These are phyloP conservation scores for Ivindomyrus marchei DNA, from an alignment of 2,113 vertebrate species.

Conservation along the genomic window DNA sequence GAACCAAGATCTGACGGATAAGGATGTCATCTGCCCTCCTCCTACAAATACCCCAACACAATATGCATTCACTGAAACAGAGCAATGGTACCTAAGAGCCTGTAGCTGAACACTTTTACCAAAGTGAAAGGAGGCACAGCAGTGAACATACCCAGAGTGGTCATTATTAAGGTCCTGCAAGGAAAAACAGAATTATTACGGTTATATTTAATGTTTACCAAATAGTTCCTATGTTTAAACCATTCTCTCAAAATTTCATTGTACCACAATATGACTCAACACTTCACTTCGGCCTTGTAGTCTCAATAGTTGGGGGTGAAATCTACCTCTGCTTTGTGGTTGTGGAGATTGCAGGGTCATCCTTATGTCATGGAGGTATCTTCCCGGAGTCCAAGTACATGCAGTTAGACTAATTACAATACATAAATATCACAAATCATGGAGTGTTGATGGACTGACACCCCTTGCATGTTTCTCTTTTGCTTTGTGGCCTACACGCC, in stretches of 20 bases:
- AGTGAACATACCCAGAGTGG: conserved; percentile 38
- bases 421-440: not conserved
- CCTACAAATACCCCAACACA: conserved; percentile 29
- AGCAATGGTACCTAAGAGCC: conserved; percentile 47
- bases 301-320: not conserved
- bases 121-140: conserved; percentile 35
- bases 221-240: not conserved
- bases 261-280: not conserved
- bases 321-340: not conserved
- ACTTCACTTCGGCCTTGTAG: not conserved
- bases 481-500: not conserved
- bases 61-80: conserved; percentile 42
- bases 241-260: not conserved
- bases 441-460: not conserved
- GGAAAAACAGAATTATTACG: not conserved
- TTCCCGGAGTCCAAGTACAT: not conserved
- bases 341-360: not conserved
- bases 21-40: conserved; percentile 36
- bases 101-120: conserved; percentile 39
- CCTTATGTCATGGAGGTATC: not conserved
- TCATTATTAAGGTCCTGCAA: conserved; percentile 48
- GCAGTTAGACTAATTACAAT: not conserved
- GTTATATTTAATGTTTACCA: not conserved
- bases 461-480: not conserved
- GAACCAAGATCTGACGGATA: conserved; percentile 38